phyloP scores from a whole-genome alignment of 2,888 invertebrate species.

The Eupithecia inturbata region DNA sequence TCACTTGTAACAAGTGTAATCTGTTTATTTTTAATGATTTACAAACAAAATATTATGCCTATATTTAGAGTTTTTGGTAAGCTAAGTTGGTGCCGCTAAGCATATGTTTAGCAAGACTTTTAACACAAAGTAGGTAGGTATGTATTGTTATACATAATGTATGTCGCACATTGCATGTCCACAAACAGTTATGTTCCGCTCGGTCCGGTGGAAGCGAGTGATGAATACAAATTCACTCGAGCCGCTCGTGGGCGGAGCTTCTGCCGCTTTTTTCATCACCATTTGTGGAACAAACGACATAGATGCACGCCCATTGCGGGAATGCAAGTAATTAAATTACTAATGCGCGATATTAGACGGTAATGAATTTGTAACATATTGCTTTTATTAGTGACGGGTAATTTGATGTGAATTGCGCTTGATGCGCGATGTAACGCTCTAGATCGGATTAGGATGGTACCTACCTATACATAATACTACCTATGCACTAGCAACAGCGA shows the following conservation, averaged over 20 bases:
- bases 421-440: constrained; percentile 33
- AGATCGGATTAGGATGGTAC: constrained; percentile 25
- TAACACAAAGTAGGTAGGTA: not conserved
- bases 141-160: constrained; percentile 39
- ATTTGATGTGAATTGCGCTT: constrained; percentile 33
- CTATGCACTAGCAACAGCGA: not conserved
- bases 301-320: constrained; percentile 58
- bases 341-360: constrained; percentile 51
- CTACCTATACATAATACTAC: no score
- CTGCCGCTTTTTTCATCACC: constrained; percentile 59
- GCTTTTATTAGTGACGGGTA: constrained; percentile 35
- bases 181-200: constrained; percentile 60
- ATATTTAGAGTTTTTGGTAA: not conserved
- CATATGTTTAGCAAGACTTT: not conserved
- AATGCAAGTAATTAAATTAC: constrained; percentile 58
- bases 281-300: constrained; percentile 64
- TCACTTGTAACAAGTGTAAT: not conserved
- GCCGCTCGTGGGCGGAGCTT: constrained; percentile 55
- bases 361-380: constrained; percentile 48
- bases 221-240: constrained; percentile 62
- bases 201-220: constrained; percentile 49
- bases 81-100: not conserved
- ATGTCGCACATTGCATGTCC: constrained; percentile 59
- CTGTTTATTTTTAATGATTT: not conserved
- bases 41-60: not conserved